These are phyloP conservation scores for Triplophysa rosa DNA, from an alignment of 2,113 vertebrate genomes.

Conservation along the genomic window DNA sequence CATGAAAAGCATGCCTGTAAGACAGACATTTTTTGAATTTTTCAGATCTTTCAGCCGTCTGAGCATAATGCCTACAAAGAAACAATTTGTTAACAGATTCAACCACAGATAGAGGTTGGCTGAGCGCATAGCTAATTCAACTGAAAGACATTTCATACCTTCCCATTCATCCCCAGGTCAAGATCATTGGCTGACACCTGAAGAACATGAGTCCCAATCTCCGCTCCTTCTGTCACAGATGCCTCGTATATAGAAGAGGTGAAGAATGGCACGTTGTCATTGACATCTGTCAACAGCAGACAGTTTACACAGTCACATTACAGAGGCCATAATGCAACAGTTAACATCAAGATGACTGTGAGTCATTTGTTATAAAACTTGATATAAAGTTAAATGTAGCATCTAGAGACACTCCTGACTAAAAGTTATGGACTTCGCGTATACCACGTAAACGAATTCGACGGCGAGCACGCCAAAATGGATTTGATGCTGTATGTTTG, in stretches of 20 bases:
- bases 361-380: background rate
- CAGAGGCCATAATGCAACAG: background rate
- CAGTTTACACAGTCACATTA: background rate
- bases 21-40: background rate
- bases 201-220: conserved; percentile 77
- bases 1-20: background rate
- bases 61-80: background rate
- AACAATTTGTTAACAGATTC: background rate
- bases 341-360: background rate
- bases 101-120: background rate
- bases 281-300: conserved; percentile 77
- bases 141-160: conserved; percentile 66
- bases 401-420: too few relatives aligned
- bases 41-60: conserved; percentile 3
- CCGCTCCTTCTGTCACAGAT: conserved; percentile 80
- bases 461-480: too few relatives aligned
- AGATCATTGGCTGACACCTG: conserved; percentile 85
- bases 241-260: conserved; percentile 89
- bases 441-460: too few relatives aligned
- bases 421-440: too few relatives aligned
- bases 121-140: background rate
- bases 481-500: too few relatives aligned
- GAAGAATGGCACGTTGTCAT: conserved; percentile 91
- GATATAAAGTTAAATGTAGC: background rate
- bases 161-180: conserved; percentile 83